These are phyloP conservation scores for Hybos culiciformis DNA, from an alignment of 2,888 invertebrate genomes.

Conservation along the genomic window DNA sequence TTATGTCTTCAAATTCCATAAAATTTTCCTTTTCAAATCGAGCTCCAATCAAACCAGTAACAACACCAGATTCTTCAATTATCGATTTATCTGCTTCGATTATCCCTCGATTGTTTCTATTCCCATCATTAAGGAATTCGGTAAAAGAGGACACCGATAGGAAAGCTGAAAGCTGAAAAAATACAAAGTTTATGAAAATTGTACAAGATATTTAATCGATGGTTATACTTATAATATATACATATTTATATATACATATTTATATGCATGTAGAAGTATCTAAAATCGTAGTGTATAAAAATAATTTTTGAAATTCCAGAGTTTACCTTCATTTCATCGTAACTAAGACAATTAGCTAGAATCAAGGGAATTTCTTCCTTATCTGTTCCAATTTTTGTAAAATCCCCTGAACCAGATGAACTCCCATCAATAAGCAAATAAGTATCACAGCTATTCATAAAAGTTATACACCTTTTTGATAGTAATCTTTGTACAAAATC, in stretches of 20 bases:
- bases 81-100: constrained; percentile 27
- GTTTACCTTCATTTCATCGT: constrained; percentile 43
- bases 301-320: not conserved
- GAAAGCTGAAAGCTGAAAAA: constrained; percentile 35
- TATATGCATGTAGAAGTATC: too few relatives aligned
- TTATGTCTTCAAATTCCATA: constrained; percentile 42
- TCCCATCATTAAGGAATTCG: constrained; percentile 44
- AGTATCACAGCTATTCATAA: constrained; percentile 36
- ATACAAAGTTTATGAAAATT: not conserved
- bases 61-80: constrained; percentile 38
- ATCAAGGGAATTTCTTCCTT: constrained; percentile 36
- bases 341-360: constrained; percentile 39
- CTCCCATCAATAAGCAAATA: constrained; percentile 35
- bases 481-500: constrained; percentile 41
- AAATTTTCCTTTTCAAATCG: constrained; percentile 36
- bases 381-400: constrained; percentile 40
- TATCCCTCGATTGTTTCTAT: constrained; percentile 39
- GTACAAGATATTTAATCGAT: not conserved
- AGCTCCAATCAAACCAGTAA: constrained; percentile 38
- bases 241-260: not conserved
- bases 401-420: constrained; percentile 37
- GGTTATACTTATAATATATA: not conserved
- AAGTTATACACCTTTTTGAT: constrained; percentile 39
- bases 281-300: too few relatives aligned
- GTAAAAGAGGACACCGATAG: constrained; percentile 42